Evolutionary conservation across 2,113 vertebrate genomes (phyloP).

Genomic region (Triplophysa siluroides): DNA sequence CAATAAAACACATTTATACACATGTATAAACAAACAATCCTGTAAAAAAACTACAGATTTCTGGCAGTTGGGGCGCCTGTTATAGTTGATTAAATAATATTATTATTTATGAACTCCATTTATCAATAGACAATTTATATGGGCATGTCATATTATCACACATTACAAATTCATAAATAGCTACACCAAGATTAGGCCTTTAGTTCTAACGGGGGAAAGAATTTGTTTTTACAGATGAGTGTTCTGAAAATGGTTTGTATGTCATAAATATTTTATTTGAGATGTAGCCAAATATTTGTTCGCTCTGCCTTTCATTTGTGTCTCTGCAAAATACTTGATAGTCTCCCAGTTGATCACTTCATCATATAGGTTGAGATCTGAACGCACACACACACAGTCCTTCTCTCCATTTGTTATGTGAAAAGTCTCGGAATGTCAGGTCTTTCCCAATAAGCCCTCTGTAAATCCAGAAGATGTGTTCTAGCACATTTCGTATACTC

Average conservation of each 20-base stretch:
- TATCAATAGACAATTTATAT: not conserved
- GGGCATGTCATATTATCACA: not conserved
- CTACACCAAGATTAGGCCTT: not conserved
- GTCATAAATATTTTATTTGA: slow-evolving; percentile 8
- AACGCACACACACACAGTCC: not conserved
- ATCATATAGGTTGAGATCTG: not conserved
- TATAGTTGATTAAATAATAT: too few relatives aligned
- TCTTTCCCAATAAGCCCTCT: slow-evolving; percentile 40
- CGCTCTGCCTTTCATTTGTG: not conserved
- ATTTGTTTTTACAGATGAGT: slow-evolving; percentile 15
- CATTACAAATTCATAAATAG: not conserved
- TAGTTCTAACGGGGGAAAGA: not conserved
- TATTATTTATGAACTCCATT: too few relatives aligned
- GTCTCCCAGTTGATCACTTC: slow-evolving; percentile 21
- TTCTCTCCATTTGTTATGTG: slow-evolving; percentile 34
- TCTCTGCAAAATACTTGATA: slow-evolving; percentile 1
- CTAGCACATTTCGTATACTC: slow-evolving; percentile 40
- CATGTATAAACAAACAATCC: too few relatives aligned
- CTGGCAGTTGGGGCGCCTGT: too few relatives aligned
- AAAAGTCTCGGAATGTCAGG: slow-evolving; percentile 32
- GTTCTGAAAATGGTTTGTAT: not conserved
- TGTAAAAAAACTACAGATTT: too few relatives aligned
- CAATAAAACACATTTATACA: too few relatives aligned
- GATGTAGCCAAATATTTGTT: not conserved
- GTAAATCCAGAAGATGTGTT: slow-evolving; percentile 43